These are phyloP conservation scores for Cynopterus sphinx DNA, from an alignment of 2,797 vertebrate species.

Conservation along the genomic window DNA sequence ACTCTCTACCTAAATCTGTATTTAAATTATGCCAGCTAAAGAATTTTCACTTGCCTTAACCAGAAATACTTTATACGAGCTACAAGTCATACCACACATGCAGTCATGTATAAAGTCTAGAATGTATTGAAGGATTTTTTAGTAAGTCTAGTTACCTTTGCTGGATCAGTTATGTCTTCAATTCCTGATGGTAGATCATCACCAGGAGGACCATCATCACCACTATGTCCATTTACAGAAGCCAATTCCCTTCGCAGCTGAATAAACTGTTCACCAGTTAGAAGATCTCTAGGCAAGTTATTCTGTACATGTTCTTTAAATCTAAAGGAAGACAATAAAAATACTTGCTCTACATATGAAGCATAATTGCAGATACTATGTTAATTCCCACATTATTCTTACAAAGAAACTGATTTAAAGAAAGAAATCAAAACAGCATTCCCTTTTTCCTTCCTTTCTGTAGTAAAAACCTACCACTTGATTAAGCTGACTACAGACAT, in stretches of 20 bases:
- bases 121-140: background rate
- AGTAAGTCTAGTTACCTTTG: conserved; percentile 89
- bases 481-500: background rate
- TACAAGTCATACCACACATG: background rate
- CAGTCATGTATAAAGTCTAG: background rate
- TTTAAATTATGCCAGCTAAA: background rate
- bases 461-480: conserved; percentile 2
- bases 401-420: conserved; percentile 16
- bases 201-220: conserved; percentile 85
- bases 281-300: conserved; percentile 95
- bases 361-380: background rate
- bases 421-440: background rate
- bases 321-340: conserved; percentile 81
- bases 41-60: background rate
- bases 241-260: conserved; percentile 94
- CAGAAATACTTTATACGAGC: background rate
- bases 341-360: background rate
- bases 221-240: conserved; percentile 89
- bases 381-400: background rate
- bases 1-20: conserved; percentile 1
- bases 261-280: conserved; percentile 96
- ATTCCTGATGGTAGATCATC: conserved; percentile 93
- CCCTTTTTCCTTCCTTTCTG: background rate
- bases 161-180: conserved; percentile 96
- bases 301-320: conserved; percentile 98